Evolutionary conservation across 1,140 invertebrate genomes (phyloP), one percentile per base, ranked within the genome.

Genomic region (Conus betulinus): DNA sequence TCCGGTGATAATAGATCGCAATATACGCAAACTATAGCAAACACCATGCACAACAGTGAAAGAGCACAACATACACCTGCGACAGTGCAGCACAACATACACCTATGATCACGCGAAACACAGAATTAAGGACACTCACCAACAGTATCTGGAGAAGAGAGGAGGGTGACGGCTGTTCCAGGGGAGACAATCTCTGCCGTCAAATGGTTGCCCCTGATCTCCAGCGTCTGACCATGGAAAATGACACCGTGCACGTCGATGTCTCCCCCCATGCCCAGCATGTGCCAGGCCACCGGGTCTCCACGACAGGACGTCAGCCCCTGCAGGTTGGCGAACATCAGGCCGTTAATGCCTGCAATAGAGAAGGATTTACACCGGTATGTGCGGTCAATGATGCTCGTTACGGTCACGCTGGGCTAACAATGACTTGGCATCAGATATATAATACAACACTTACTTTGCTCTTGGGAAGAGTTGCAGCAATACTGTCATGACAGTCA

Each of bases 241-340:
- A 90, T 90, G 10, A 91, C 67, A 0, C 82, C 89, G 71, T 93
- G 92, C 53, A 90, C 79, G 79, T 91, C 91, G 71, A 91, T 88
- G 17, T 88, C 87, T 82, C 90, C 90, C 4, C 92, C 92, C 71
- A 91, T 88, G n/a, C 92, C 93, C 25, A 94, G 84, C 5, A 94
- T 53, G 83, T 95, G 93, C 94, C 94, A 95, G 23, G 87, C 88
- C 2, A 94, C 92, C 52, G 91, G 88, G 27, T 93, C 91, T 25
- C 91, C 91, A 13, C 89, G 83, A 71, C 93, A 94, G 78, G 93
- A 90, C 10, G 91, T 90, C 82, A 94, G 74, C 17, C 90, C 93
- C 55, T 89, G 88, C n/a, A 94, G 79, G 89, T 94, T 94, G 15
- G 93, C 93, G 88, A 91, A 94, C 15, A 92, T 87, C 27, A 90